Conservation (phyloP, 30 jellyfish, hydroid and myxozoan genomes). For the Hydractinia symbiolongicarpus region DNA sequence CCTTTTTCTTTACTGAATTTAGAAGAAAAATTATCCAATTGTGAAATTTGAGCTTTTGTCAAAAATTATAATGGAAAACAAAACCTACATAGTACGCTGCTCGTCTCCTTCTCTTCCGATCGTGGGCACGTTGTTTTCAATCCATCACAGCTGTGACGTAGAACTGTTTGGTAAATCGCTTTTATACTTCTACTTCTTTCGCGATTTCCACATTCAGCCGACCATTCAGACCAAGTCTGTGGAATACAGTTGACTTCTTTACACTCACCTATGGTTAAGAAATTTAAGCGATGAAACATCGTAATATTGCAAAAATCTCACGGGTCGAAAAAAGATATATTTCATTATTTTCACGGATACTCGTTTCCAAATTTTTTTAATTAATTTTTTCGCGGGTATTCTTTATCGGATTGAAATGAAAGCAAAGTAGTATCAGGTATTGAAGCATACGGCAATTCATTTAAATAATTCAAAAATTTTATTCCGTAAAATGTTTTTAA, state of each 20-base stretch:
- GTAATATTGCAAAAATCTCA: background rate
- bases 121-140: constrained; percentile 29
- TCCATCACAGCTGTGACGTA: constrained; percentile 26
- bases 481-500: no score
- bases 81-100: background rate
- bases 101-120: constrained; percentile 16
- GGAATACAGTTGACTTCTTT: constrained; percentile 20
- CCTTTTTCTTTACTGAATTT: no score
- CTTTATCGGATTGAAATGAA: no score
- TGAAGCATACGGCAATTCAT: no score
- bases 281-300: background rate
- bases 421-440: no score
- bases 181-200: constrained; percentile 12
- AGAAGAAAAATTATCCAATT: no score
- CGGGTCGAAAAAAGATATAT: no score
- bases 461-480: no score
- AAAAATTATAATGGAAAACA: background rate
- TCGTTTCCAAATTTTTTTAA: no score
- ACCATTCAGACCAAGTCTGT: constrained; percentile 42
- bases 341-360: no score
- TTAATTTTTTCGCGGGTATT: no score
- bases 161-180: background rate
- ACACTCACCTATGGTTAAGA: constrained; percentile 29
- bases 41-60: no score
- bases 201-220: constrained; percentile 43